phyloP scores from a whole-genome alignment of 2,888 invertebrate species.

The Apodemia mormo region DNA sequence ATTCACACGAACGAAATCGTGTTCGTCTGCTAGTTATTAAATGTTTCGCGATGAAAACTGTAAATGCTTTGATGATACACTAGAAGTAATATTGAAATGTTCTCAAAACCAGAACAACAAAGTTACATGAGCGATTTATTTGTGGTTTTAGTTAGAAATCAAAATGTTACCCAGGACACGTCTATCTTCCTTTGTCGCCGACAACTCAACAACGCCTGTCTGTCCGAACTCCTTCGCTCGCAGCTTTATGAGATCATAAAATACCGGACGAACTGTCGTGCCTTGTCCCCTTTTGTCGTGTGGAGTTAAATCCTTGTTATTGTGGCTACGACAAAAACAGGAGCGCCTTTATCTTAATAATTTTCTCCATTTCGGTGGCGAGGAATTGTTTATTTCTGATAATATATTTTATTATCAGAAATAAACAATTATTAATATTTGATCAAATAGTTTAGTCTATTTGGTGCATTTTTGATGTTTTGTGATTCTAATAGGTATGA shows the following conservation, averaged over 20 bases:
- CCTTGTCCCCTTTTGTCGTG: slow-evolving; percentile 48
- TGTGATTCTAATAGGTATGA: too few species aligned
- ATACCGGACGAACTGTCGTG: slow-evolving; percentile 63
- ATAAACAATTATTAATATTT: too few species aligned
- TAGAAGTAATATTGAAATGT: too few species aligned
- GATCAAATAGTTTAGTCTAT: too few species aligned
- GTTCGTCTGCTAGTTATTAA: too few species aligned
- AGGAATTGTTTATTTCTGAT: too few species aligned
- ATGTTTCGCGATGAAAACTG: too few species aligned
- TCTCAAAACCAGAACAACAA: neutral
- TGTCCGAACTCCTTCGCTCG: slow-evolving; percentile 43
- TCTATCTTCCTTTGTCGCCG: slow-evolving; percentile 29
- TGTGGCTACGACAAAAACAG: slow-evolving; percentile 36
- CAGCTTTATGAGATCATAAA: slow-evolving; percentile 70
- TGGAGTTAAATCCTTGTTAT: slow-evolving; percentile 49
- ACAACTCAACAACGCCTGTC: slow-evolving; percentile 34
- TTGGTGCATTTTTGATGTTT: too few species aligned
- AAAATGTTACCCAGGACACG: slow-evolving; percentile 10
- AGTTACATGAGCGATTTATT: neutral
- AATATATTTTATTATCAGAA: too few species aligned
- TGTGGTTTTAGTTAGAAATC: slow-evolving; percentile 10
- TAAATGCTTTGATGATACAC: too few species aligned
- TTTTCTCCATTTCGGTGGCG: too few species aligned
- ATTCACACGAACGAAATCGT: too few species aligned
- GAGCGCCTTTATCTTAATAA: slow-evolving; percentile 34